Evolutionary conservation across 2,113 vertebrate genomes (phyloP), one percentile per base, ranked within the genome.

Genomic region (Nothobranchius kuhntae): DNA sequence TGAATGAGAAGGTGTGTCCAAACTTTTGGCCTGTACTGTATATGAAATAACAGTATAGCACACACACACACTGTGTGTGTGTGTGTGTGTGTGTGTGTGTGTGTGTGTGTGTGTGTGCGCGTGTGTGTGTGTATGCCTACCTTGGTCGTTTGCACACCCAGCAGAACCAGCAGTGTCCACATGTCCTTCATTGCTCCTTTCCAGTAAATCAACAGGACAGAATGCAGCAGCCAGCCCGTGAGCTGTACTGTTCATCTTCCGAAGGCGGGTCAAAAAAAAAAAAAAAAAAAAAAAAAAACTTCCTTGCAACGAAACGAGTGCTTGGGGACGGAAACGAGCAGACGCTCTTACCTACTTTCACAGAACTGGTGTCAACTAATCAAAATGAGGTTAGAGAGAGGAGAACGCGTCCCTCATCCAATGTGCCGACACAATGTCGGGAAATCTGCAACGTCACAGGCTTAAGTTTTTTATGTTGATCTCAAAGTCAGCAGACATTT

Each of bases 321-420:
- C 65, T 75, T 58, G 3, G 75, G 81, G 85, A 83, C 89, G 87
- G 80, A 88, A 90, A 70, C 26, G 7, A 77, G 71, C 59, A 61
- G 17, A 11, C 46, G 45, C 24, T 11, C 8, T 60, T 50, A 61
- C 56, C 61, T 17, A 46, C 38, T 59, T 59, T 72, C 54, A 24
- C 24, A 30, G 30, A 24, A 30, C 7, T 68, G 8, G 48, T 53
- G 52, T 21, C 53, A 47, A 80, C 51, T 8, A 53, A 35, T 1
- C 26, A 53, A 15, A 3, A 48, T 51, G 13, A 75, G 46, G 26
- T 67, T 35, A 65, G 38, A 1, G 38, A 40, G 38, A 40, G 7
- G 30, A 30, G 30, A 30, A 30, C 30, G 30, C 30, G 30, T 30
- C 30, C 30, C 30, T 40, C 1, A 40, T 40, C 38, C 0, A 40